Evolutionary conservation across 2,888 invertebrate genomes (phyloP).

Genomic region (Cephus runcator): DNA sequence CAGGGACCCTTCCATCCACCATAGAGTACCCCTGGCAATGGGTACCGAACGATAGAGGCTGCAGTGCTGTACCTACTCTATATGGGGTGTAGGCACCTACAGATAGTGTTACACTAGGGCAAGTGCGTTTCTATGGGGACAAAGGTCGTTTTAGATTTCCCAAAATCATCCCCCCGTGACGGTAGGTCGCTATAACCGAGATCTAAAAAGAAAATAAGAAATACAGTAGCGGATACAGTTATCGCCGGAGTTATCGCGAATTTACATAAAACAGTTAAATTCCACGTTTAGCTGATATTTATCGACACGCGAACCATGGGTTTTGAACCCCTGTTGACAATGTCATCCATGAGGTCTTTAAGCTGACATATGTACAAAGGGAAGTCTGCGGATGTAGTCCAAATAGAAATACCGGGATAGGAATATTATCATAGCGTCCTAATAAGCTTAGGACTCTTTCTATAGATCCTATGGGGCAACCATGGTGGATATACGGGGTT

Average conservation of each 20-base stretch:
- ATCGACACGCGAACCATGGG: neutral
- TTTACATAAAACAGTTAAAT: neutral
- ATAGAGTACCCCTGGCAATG: slow-evolving; percentile 24
- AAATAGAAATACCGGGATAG: slow-evolving; percentile 43
- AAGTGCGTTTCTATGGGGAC: slow-evolving; percentile 47
- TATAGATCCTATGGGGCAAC: slow-evolving; percentile 27
- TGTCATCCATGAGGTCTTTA: slow-evolving; percentile 30
- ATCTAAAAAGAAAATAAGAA: neutral
- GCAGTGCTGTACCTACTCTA: slow-evolving; percentile 19
- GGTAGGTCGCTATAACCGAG: neutral
- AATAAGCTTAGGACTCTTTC: slow-evolving; percentile 54
- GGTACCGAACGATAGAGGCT: slow-evolving; percentile 25
- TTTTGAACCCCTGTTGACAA: slow-evolving; percentile 23
- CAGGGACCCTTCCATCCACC: slow-evolving; percentile 32
- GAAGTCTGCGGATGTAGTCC: slow-evolving; percentile 25
- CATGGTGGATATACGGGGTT: slow-evolving; percentile 18
- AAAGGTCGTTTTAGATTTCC: slow-evolving; percentile 44
- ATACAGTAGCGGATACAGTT: neutral
- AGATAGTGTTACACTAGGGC: slow-evolving; percentile 47
- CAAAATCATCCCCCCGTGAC: slow-evolving; percentile 14
- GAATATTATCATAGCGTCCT: slow-evolving; percentile 58
- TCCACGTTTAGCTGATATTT: neutral
- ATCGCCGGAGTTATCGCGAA: neutral
- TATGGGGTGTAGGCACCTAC: slow-evolving; percentile 30
- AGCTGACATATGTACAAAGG: slow-evolving; percentile 38